A percentile compares a stretch with the other conserved stretches of the same genome.
Evolutionary conservation across 2,888 invertebrate genomes (phyloP).

Genomic region (Suillia variegata): DNA sequence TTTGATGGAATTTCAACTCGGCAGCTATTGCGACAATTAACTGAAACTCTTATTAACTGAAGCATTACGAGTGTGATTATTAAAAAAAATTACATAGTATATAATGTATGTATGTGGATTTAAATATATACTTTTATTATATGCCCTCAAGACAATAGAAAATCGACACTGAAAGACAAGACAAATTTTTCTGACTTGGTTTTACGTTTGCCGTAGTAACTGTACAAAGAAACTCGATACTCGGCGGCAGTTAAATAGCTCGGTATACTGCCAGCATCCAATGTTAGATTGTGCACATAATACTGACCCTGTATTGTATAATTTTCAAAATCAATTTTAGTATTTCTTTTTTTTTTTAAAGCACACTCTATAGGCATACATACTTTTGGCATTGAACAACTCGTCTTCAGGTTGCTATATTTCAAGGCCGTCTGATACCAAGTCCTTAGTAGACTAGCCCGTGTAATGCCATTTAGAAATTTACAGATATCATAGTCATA

Average conservation of each 20-base stretch:
- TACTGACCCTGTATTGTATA: constrained; percentile 26
- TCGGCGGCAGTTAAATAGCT: constrained; percentile 31
- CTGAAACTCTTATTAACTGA: too few relatives aligned
- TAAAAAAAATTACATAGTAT: too few relatives aligned
- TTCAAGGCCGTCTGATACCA: constrained; percentile 38
- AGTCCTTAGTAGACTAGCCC: constrained; percentile 29
- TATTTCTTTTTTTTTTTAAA: too few relatives aligned
- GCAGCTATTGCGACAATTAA: too few relatives aligned
- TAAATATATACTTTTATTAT: too few relatives aligned
- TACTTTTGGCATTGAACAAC: constrained; percentile 36
- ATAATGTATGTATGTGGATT: too few relatives aligned
- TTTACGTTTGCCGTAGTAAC: constrained; percentile 27
- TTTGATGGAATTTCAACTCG: too few relatives aligned
- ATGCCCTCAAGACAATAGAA: too few relatives aligned
- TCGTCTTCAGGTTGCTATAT: constrained; percentile 40
- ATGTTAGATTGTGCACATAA: constrained; percentile 37
- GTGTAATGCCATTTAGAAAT: background rate
- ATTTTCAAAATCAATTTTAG: too few relatives aligned
- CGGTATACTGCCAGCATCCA: constrained; percentile 30
- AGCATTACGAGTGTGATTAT: too few relatives aligned
- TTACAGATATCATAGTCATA: constrained; percentile 32
- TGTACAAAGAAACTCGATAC: constrained; percentile 8
- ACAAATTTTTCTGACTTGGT: constrained; percentile 14
- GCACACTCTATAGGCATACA: too few relatives aligned
- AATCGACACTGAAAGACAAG: constrained; percentile 4